Evolutionary conservation across 1,140 invertebrate genomes (phyloP).

Genomic region (Lordiphosa collinella): DNA sequence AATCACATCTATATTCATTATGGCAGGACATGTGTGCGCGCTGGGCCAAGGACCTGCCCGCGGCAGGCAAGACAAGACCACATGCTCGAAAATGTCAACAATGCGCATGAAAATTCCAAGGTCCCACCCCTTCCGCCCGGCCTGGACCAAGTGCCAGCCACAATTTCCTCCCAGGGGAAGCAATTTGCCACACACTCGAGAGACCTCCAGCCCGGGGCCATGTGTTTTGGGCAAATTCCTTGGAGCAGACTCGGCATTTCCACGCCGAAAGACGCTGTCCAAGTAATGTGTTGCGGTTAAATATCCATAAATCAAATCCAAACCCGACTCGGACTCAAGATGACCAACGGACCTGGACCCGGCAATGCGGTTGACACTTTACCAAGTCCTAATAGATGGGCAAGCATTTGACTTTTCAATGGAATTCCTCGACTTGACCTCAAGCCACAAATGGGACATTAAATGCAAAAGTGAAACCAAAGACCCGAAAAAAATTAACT

Average conservation of each 20-base stretch:
- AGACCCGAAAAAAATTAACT: constrained; percentile 15
- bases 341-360: constrained; percentile 45
- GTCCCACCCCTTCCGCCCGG: constrained; percentile 36
- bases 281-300: constrained; percentile 75
- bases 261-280: constrained; percentile 44
- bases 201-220: constrained; percentile 16
- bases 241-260: constrained; percentile 42
- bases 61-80: constrained; percentile 41
- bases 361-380: constrained; percentile 76
- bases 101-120: constrained; percentile 75
- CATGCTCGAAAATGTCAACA: constrained; percentile 78
- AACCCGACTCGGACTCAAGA: constrained; percentile 47
- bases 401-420: constrained; percentile 47
- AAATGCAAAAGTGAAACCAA: constrained; percentile 70
- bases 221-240: constrained; percentile 17
- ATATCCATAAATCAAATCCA: constrained; percentile 76
- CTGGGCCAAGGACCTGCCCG: neutral
- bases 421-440: constrained; percentile 69
- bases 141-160: constrained; percentile 20
- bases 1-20: constrained; percentile 79
- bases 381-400: constrained; percentile 61
- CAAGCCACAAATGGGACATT: constrained; percentile 68
- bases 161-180: constrained; percentile 74
- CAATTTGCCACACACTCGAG: constrained; percentile 66
- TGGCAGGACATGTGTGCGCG: constrained; percentile 32